Evolutionary conservation across 2,888 invertebrate genomes (phyloP).

Genomic region (Acronicta psi): DNA sequence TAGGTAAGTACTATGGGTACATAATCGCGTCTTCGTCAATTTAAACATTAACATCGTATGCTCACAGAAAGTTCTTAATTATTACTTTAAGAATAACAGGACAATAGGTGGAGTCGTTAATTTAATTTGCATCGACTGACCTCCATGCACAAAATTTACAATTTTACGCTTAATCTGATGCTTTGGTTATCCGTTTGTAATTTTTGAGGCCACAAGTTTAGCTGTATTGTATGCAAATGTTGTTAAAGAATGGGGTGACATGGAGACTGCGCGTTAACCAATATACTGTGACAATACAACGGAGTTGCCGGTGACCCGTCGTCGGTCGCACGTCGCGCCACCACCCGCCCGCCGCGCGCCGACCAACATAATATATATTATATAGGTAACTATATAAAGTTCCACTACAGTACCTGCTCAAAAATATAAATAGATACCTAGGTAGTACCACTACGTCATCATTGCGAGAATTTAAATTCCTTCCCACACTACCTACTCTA

Average conservation of each 20-base stretch:
- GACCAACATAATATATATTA: background rate
- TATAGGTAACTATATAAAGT: background rate
- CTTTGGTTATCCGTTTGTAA: slow-evolving; percentile 62
- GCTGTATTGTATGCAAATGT: slow-evolving; percentile 75
- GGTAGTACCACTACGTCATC: background rate
- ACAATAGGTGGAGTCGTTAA: slow-evolving; percentile 58
- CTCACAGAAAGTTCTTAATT: slow-evolving; percentile 62
- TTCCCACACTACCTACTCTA: background rate
- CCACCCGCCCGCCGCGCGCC: slow-evolving; percentile 10
- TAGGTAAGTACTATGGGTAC: background rate
- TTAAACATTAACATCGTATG: slow-evolving; percentile 55
- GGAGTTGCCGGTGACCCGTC: slow-evolving; percentile 29
- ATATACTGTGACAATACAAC: slow-evolving; percentile 55
- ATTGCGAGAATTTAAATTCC: background rate
- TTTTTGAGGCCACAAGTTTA: slow-evolving; percentile 64
- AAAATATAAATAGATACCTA: no score
- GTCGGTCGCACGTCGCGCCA: background rate
- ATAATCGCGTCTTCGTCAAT: slow-evolving; percentile 39
- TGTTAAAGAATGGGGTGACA: slow-evolving; percentile 57
- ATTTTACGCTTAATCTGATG: slow-evolving; percentile 55
- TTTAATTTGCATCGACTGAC: slow-evolving; percentile 64
- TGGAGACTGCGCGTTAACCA: slow-evolving; percentile 57
- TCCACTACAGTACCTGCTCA: background rate
- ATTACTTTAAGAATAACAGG: slow-evolving; percentile 55
- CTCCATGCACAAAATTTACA: slow-evolving; percentile 54